Conservation (phyloP, 2,888 invertebrate genomes). For the Watsonalla cultraria region DNA sequence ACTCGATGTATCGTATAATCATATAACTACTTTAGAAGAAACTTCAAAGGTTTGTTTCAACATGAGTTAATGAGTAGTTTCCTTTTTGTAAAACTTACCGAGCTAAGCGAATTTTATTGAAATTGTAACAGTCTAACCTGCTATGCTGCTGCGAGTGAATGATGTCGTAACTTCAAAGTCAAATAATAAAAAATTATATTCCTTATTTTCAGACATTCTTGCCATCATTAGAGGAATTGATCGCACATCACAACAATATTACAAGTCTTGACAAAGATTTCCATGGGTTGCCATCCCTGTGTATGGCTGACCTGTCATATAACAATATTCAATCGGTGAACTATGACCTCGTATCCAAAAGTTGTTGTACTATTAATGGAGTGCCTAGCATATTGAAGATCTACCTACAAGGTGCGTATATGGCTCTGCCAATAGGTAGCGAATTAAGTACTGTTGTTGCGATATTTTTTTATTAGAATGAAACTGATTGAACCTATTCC, state of each 20-base stretch:
- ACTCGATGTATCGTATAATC: conserved; percentile 88
- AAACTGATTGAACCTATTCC: too few species aligned
- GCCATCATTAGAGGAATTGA: conserved; percentile 85
- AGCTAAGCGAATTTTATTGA: conserved; percentile 29
- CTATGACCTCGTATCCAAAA: conserved; percentile 87
- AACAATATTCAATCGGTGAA: conserved; percentile 87
- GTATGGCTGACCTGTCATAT: conserved; percentile 87
- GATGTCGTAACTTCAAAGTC: neutral
- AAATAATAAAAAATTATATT: neutral
- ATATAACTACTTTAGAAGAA: conserved; percentile 86
- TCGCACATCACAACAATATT: conserved; percentile 87
- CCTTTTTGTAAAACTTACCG: conserved; percentile 12
- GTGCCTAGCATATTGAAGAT: conserved; percentile 88
- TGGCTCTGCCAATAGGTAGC: neutral
- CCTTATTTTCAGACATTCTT: conserved; percentile 83
- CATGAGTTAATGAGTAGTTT: conserved; percentile 15
- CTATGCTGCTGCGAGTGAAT: neutral
- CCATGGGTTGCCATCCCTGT: conserved; percentile 88
- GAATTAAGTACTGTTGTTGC: too few species aligned
- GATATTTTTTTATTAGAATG: too few species aligned
- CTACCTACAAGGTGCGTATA: conserved; percentile 85
- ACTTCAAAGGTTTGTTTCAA: conserved; percentile 84
- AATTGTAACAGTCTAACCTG: conserved; percentile 2
- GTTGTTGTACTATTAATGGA: conserved; percentile 88
- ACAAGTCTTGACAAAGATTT: conserved; percentile 88